Conservation (phyloP, 2,888 invertebrate genomes). For the Nomada goodeniana region DNA sequence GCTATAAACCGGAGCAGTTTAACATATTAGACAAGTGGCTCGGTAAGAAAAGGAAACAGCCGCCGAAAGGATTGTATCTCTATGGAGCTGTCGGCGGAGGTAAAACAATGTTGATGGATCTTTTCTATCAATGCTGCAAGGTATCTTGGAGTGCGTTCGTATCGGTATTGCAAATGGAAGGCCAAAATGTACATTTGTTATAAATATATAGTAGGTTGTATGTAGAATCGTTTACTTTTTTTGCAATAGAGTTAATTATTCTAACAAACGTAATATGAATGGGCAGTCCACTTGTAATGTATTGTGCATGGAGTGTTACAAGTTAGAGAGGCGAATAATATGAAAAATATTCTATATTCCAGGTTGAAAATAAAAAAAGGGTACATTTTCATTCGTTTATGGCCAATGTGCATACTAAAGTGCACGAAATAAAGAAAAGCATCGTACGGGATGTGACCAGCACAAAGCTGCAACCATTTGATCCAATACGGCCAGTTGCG, state of each 20-base stretch:
- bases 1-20: constrained; percentile 86
- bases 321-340: background rate
- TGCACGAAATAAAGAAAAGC: constrained; percentile 92
- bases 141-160: constrained; percentile 77
- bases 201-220: background rate
- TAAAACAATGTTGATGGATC: constrained; percentile 99
- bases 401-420: constrained; percentile 96
- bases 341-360: constrained; percentile 39
- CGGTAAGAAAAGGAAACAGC: constrained; percentile 81
- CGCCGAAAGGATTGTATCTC: constrained; percentile 93
- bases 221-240: no score
- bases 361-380: constrained; percentile 90
- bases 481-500: constrained; percentile 98
- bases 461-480: constrained; percentile 90
- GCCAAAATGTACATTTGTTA: constrained; percentile 48
- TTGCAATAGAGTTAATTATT: no score
- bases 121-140: constrained; percentile 94
- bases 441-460: constrained; percentile 85
- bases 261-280: constrained; percentile 49
- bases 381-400: constrained; percentile 99
- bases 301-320: constrained; percentile 29
- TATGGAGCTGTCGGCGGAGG: constrained; percentile 97
- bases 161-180: constrained; percentile 71
- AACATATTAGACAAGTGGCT: constrained; percentile 84
- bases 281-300: constrained; percentile 73